A percentile compares a stretch with the other conserved stretches of the same genome.
Conservation (phyloP, 1,140 invertebrate species). For the Hestina assimilis region DNA sequence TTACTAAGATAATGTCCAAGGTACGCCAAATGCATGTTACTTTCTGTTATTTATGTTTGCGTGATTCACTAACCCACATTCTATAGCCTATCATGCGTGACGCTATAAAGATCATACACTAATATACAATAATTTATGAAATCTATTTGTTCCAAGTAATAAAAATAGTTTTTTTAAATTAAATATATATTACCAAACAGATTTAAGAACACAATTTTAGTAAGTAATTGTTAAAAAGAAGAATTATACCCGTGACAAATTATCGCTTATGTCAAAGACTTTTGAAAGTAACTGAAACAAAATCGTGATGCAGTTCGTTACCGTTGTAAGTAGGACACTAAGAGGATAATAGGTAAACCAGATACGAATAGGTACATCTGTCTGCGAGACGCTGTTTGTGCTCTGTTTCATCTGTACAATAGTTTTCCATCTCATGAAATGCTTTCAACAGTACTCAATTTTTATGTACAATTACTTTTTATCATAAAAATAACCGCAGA, state of each 20-base stretch:
- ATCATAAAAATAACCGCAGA: too few relatives aligned
- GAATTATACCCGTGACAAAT: too few relatives aligned
- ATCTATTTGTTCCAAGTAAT: too few relatives aligned
- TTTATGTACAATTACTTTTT: neutral
- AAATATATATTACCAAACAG: too few relatives aligned
- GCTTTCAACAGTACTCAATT: neutral
- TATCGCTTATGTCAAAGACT: neutral
- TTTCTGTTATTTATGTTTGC: constrained; percentile 28
- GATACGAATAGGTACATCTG: constrained; percentile 43
- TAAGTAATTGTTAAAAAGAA: too few relatives aligned
- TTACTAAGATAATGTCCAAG: constrained; percentile 18
- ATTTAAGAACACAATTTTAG: too few relatives aligned
- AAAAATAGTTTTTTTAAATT: too few relatives aligned
- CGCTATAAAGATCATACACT: constrained; percentile 30
- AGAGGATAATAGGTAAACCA: constrained; percentile 52
- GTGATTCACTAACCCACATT: constrained; percentile 51
- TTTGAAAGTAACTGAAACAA: constrained; percentile 7
- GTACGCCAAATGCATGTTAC: constrained; percentile 10
- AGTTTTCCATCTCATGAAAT: constrained; percentile 7
- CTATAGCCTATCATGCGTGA: constrained; percentile 46
- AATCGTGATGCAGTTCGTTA: constrained; percentile 37
- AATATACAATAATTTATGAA: too few relatives aligned
- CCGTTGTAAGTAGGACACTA: constrained; percentile 47
- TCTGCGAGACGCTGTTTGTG: constrained; percentile 49
- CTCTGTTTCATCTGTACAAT: constrained; percentile 51